These are phyloP conservation scores for Sminthurinus aureus DNA, from an alignment of 2,888 invertebrate species.

Conservation along the genomic window DNA sequence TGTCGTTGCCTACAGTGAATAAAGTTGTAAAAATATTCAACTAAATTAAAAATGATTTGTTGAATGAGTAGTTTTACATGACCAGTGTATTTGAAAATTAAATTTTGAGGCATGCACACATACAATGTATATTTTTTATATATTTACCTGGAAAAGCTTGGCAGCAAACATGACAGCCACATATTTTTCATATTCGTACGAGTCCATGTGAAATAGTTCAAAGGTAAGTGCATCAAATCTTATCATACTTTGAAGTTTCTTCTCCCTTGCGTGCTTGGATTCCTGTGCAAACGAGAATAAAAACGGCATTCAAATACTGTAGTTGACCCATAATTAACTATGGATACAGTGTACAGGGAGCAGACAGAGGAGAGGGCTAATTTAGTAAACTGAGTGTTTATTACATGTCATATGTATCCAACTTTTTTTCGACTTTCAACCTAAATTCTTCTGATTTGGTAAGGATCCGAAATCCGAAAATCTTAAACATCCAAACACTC, in stretches of 20 bases:
- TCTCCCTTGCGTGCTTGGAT: constrained; percentile 37
- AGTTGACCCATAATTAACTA: no score
- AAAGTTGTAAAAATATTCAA: not conserved
- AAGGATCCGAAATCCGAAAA: no score
- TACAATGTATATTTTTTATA: not conserved
- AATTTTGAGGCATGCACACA: no score
- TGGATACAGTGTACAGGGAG: no score
- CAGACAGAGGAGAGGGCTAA: no score
- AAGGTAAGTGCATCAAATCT: constrained; percentile 45
- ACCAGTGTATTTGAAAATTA: no score
- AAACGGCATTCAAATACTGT: no score
- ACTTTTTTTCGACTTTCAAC: no score
- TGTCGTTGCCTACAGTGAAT: constrained; percentile 40
- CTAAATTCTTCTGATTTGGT: no score
- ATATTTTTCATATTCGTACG: constrained; percentile 52
- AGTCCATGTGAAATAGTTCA: constrained; percentile 51
- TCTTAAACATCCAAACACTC: not conserved
- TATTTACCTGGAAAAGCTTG: constrained; percentile 46
- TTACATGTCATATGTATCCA: no score
- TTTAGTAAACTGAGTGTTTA: no score
- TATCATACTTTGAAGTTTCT: constrained; percentile 53
- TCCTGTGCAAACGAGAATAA: not conserved
- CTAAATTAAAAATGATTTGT: not conserved
- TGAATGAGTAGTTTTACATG: not conserved
- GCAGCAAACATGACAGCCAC: constrained; percentile 51